A percentile compares a stretch with the other conserved stretches of the same genome.
Evolutionary conservation across 1,140 invertebrate genomes (phyloP).

Genomic region (Tetraneura akinire): DNA sequence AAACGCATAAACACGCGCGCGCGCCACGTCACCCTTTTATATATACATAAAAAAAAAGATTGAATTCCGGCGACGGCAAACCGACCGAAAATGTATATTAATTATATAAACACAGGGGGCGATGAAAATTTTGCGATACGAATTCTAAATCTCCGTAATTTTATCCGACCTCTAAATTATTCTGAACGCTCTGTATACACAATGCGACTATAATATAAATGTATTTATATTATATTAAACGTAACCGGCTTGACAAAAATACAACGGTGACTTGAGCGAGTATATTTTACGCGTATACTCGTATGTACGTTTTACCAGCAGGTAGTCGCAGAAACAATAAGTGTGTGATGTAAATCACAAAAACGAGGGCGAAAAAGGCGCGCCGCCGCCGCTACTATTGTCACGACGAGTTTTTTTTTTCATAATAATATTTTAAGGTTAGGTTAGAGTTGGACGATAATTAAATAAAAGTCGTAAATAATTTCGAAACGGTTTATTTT

Average conservation of each 20-base stretch:
- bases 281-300: too few species aligned
- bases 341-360: not conserved
- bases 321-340: not conserved
- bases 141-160: not conserved
- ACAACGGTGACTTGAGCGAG: too few species aligned
- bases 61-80: constrained; percentile 11
- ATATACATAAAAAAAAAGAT: not conserved
- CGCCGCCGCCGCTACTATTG: not conserved
- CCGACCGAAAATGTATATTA: too few species aligned
- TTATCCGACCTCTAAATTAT: too few species aligned
- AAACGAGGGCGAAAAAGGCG: not conserved
- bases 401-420: not conserved
- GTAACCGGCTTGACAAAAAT: too few species aligned
- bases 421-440: not conserved
- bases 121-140: not conserved
- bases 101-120: not conserved
- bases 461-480: not conserved
- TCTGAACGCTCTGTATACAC: too few species aligned
- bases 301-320: too few species aligned
- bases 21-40: constrained; percentile 1
- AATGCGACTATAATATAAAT: not conserved
- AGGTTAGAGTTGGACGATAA: not conserved
- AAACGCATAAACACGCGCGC: not conserved
- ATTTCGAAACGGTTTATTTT: not conserved
- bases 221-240: too few species aligned